Evolutionary conservation across 2,888 invertebrate genomes (phyloP).

Genomic region (Cybosia mesomella): DNA sequence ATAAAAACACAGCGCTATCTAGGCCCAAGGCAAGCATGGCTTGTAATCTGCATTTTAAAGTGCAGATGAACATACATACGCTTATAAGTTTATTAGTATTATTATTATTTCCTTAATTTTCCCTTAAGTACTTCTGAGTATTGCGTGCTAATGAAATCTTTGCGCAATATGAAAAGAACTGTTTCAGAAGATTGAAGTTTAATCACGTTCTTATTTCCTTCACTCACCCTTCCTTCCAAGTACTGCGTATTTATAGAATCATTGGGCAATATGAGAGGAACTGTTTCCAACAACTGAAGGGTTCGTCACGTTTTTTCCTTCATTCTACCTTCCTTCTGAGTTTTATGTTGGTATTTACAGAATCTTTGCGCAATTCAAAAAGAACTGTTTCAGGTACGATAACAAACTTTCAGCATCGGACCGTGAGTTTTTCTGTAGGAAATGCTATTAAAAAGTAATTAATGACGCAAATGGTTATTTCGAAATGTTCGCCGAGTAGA

Average conservation of each 20-base stretch:
- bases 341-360: neutral
- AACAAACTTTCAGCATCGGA: neutral
- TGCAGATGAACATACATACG: no score
- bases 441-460: slow-evolving; percentile 1
- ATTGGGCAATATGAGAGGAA: neutral
- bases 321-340: neutral
- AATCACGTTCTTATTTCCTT: neutral
- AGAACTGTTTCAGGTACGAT: neutral
- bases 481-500: neutral
- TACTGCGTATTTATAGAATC: neutral
- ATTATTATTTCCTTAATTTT: neutral
- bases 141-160: neutral
- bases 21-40: neutral
- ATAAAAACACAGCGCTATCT: neutral
- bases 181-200: neutral
- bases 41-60: no score
- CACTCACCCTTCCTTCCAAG: neutral
- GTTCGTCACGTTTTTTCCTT: neutral
- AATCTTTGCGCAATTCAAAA: neutral
- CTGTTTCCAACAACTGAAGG: no score
- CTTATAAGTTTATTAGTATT: no score
- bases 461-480: slow-evolving; percentile 11
- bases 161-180: neutral
- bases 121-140: neutral
- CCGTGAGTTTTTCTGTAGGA: neutral